Evolutionary conservation across 2,797 vertebrate species (phyloP), one percentile per base, ranked within the genome.

Genomic region (Anguilla megastoma): DNA sequence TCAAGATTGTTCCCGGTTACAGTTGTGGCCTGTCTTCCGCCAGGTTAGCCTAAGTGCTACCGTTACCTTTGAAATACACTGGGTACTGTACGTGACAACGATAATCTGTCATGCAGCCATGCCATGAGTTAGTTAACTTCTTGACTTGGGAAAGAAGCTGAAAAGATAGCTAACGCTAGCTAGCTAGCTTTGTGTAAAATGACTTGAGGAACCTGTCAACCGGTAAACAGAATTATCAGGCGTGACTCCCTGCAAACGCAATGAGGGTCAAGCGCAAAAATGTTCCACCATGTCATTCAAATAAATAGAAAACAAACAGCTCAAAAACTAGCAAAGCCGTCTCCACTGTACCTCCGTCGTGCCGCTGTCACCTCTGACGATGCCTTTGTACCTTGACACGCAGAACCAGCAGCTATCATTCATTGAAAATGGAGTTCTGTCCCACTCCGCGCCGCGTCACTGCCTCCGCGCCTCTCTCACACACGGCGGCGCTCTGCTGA

Each of bases 401-500:
- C 21, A 18, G 50, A 24, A 21, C 60, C 66, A 50, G 45, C 41
- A 24, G 63, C 50, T 54, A 79, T 45, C 86, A 27, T 83, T 83
- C 80, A 84, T 69, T 66, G 56, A 84, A 87, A 45, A 87, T 27
- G 33, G 63, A 82, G 50, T 76, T 66, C 33, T 33, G 27, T n/a
- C 7, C 83, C 83, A 84, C 27, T 84, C 83, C 12, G 10, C 82
- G 79, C 18, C 41, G 60, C 24, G 27, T 36, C 84, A 66, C 21
- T 18, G 36, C 84, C 5, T 33, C 14, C 87, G 36, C 87, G 8
- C 45, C 10, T 1, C 58, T 27, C 87, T 21, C 54, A 21, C 66
- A 21, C 82, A 87, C 48, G 50, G 63, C 33, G 87, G 87, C 87
- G 87, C 87, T 56, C 2, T 30, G 33, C 83, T 88, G 82, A 85